These are phyloP conservation scores for Luperina testacea DNA, from an alignment of 2,888 invertebrate species.

Conservation along the genomic window DNA sequence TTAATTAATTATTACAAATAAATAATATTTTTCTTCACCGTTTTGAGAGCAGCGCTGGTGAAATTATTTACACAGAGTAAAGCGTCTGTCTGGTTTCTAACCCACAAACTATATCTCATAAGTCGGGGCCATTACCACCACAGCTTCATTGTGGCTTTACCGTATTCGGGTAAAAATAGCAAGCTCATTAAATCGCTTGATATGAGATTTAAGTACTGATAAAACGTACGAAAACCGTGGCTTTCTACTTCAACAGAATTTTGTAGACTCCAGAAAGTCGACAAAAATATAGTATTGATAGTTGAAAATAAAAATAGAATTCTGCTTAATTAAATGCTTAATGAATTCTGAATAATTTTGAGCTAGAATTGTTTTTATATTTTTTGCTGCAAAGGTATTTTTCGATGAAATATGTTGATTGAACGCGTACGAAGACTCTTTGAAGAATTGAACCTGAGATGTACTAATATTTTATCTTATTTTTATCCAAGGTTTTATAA, in stretches of 20 bases:
- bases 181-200: too few species aligned
- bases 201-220: not conserved
- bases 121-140: too few species aligned
- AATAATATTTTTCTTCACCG: too few species aligned
- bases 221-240: not conserved
- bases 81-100: too few species aligned
- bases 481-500: not conserved
- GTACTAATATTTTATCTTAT: too few species aligned
- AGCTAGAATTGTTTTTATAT: too few species aligned
- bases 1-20: too few species aligned
- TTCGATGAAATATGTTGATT: constrained; percentile 3
- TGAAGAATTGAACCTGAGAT: not conserved
- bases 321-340: too few species aligned
- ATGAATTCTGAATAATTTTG: not conserved
- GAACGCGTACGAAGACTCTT: not conserved
- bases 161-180: not conserved
- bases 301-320: not conserved
- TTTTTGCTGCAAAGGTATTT: not conserved
- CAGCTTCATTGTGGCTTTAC: too few species aligned
- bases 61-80: too few species aligned
- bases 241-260: not conserved
- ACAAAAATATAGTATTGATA: not conserved
- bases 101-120: too few species aligned
- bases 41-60: too few species aligned
- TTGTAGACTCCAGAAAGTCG: not conserved